These are phyloP conservation scores for Felis chaus DNA, from an alignment of 2,113 vertebrate genomes.

Conservation along the genomic window DNA sequence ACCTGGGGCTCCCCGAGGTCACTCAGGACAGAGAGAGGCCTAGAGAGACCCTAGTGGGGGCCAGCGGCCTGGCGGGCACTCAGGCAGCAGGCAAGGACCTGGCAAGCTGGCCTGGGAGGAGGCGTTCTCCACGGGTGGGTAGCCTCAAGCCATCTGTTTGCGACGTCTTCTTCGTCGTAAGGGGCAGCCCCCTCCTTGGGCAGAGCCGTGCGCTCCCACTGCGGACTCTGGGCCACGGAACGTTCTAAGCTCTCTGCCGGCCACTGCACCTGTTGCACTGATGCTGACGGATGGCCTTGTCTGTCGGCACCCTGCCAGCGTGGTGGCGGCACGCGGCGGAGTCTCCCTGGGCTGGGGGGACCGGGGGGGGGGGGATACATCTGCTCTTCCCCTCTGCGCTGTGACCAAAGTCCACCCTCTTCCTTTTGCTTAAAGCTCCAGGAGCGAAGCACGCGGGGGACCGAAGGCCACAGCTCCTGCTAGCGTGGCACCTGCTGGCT, in stretches of 20 bases:
- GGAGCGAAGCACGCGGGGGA: not conserved
- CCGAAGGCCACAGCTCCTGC: rapidly evolving
- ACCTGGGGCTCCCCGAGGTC: not conserved
- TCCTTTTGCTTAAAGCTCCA: no score
- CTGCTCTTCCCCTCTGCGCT: not conserved
- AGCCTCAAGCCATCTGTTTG: rapidly evolving
- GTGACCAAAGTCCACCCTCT: rapidly evolving
- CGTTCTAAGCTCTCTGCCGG: rapidly evolving
- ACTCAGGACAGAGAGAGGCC: not conserved
- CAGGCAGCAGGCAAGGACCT: not conserved
- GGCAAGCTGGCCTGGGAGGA: rapidly evolving
- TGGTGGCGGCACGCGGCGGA: rapidly evolving
- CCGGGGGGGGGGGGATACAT: no score
- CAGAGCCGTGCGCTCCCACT: not conserved
- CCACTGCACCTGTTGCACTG: rapidly evolving
- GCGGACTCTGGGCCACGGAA: not conserved
- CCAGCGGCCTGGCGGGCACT: rapidly evolving
- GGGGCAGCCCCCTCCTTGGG: not conserved
- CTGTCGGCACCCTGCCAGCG: rapidly evolving
- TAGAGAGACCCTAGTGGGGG: no score
- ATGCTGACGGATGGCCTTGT: rapidly evolving
- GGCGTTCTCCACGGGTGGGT: rapidly evolving
- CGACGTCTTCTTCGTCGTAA: not conserved
- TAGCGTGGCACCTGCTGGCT: rapidly evolving
- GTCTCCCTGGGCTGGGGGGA: not conserved